These are phyloP conservation scores for Drosophila biarmipes DNA, from an alignment of 1,140 invertebrate genomes.

Conservation along the genomic window DNA sequence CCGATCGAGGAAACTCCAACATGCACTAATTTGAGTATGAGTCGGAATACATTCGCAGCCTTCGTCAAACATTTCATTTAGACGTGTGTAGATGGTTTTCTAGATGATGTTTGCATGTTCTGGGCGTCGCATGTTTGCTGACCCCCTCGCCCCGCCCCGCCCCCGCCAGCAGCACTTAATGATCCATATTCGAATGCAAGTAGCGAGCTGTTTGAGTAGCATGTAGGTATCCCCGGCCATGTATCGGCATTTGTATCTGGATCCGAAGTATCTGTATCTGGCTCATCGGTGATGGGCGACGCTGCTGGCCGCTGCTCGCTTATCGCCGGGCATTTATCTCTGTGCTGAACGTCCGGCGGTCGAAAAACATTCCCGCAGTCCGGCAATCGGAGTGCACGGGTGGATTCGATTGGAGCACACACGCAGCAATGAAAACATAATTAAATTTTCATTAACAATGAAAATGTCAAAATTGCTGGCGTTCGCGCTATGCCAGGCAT, in stretches of 20 bases:
- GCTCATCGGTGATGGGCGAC: slow-evolving; percentile 34
- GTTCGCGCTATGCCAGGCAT: slow-evolving; percentile 45
- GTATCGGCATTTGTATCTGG: slow-evolving; percentile 4
- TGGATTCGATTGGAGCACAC: slow-evolving; percentile 19
- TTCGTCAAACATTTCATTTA: slow-evolving; percentile 58
- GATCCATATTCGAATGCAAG: slow-evolving; percentile 30
- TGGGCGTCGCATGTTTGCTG: slow-evolving; percentile 52
- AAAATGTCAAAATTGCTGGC: slow-evolving; percentile 71
- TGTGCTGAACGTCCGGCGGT: slow-evolving; percentile 11
- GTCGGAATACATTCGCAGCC: slow-evolving; percentile 23
- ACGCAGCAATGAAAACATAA: slow-evolving; percentile 67
- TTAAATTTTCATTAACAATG: slow-evolving; percentile 82
- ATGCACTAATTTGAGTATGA: slow-evolving; percentile 33
- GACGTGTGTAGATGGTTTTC: slow-evolving; percentile 20
- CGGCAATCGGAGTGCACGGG: slow-evolving; percentile 5
- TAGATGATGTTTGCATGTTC: slow-evolving; percentile 56
- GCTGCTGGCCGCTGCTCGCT: slow-evolving; percentile 25
- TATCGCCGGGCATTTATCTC: slow-evolving; percentile 46
- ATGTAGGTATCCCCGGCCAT: slow-evolving; percentile 16
- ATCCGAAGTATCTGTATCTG: slow-evolving; percentile 13
- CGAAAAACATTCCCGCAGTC: not conserved
- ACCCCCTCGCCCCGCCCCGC: slow-evolving; percentile 12
- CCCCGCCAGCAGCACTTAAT: slow-evolving; percentile 30
- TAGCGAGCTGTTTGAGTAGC: not conserved
- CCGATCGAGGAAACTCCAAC: slow-evolving; percentile 29